Percentiles rank a stretch among this genome's conserved stretches.
These are phyloP conservation scores for Montipora capitata DNA, from an alignment of 92 coral and sea anemone genomes.

Conservation along the genomic window DNA sequence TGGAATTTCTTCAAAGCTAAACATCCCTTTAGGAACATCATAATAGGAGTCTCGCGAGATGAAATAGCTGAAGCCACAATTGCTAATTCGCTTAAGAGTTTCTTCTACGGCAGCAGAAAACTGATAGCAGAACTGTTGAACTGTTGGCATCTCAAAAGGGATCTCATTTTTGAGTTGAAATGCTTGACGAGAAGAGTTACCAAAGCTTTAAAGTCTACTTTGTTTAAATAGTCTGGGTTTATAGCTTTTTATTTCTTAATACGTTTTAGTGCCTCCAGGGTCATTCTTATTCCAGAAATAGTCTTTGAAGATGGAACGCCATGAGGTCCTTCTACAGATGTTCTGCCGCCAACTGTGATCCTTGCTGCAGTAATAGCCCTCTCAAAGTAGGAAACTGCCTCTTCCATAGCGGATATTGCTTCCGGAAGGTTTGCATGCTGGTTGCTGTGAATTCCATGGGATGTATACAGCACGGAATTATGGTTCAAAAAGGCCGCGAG, in stretches of 20 bases:
- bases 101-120: conserved; percentile 42
- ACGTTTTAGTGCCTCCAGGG: conserved; percentile 8
- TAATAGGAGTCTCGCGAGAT: conserved; percentile 29
- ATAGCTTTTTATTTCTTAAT: conserved; percentile 43
- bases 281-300: conserved; percentile 36
- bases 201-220: not conserved
- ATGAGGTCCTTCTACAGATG: not conserved
- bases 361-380: conserved; percentile 15
- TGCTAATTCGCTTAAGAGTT: conserved; percentile 3
- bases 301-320: conserved; percentile 25
- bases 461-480: conserved; percentile 43
- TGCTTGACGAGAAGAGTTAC: conserved; percentile 38
- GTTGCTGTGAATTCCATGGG: conserved; percentile 42
- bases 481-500: conserved; percentile 47
- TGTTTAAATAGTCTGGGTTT: conserved; percentile 6
- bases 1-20: conserved; percentile 35
- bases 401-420: conserved; percentile 22
- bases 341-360: not conserved
- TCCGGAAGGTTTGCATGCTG: conserved; percentile 4
- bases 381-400: conserved; percentile 37
- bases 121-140: conserved; percentile 33
- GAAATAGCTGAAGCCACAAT: conserved; percentile 20
- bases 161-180: conserved; percentile 46
- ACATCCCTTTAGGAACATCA: conserved; percentile 9
- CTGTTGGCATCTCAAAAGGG: conserved; percentile 40